These are phyloP conservation scores for Stichodactyla mertensii DNA, from an alignment of 64 coral and sea anemone genomes.

Conservation along the genomic window DNA sequence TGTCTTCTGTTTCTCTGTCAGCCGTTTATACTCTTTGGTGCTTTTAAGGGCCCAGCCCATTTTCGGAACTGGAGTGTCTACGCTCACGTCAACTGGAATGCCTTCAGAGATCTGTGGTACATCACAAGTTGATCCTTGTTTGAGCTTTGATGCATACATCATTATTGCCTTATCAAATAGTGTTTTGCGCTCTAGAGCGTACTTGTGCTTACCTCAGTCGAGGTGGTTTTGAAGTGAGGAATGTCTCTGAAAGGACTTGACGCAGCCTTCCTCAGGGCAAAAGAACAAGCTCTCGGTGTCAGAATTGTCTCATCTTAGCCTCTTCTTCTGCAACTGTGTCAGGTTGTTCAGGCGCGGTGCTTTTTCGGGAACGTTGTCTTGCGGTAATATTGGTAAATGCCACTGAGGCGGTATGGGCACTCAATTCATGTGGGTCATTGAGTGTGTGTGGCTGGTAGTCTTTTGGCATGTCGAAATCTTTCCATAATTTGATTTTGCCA, in stretches of 20 bases:
- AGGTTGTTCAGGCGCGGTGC: neutral
- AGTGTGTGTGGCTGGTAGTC: neutral
- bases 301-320: neutral
- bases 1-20: conserved; percentile 36
- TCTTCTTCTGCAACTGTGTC: neutral
- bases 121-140: conserved; percentile 19
- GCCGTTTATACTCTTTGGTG: conserved; percentile 9
- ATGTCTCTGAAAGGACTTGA: conserved; percentile 53
- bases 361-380: neutral
- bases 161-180: conserved; percentile 27
- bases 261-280: conserved; percentile 36
- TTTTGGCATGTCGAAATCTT: neutral
- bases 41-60: conserved; percentile 36
- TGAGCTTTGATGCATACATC: conserved; percentile 15
- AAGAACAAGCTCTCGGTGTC: conserved; percentile 39
- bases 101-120: neutral
- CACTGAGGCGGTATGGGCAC: neutral
- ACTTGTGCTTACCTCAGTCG: conserved; percentile 22
- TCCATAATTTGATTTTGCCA: conserved; percentile 8
- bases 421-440: neutral
- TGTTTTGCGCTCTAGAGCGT: conserved; percentile 23
- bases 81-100: neutral
- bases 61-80: neutral
- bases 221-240: conserved; percentile 47
- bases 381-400: neutral